Evolutionary conservation across 2,797 vertebrate genomes (phyloP).

Genomic region (Graptemys geographica): DNA sequence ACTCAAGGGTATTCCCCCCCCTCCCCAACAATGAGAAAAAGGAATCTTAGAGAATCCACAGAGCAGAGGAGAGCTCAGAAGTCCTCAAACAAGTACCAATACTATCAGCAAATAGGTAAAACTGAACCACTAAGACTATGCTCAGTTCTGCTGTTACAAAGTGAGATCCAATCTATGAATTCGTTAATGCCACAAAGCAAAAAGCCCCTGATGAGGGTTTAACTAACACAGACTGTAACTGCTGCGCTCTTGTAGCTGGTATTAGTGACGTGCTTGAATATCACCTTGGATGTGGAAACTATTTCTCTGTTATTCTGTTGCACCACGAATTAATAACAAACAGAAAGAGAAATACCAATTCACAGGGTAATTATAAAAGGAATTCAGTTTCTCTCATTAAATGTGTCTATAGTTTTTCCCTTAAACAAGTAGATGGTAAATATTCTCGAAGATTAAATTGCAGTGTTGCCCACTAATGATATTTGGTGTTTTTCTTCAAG

Average conservation of each 20-base stretch:
- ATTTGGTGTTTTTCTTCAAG: not conserved
- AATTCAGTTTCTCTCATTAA: not conserved
- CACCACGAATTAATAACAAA: not conserved
- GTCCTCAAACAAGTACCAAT: not conserved
- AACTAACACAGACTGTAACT: not conserved
- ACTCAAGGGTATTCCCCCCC: not conserved
- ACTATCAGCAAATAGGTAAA: not conserved
- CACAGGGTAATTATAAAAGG: not conserved
- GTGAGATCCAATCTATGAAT: not conserved
- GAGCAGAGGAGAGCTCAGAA: not conserved
- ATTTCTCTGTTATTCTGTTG: not conserved
- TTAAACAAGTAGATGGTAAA: not conserved
- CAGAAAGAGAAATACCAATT: not conserved
- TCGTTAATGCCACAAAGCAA: not conserved
- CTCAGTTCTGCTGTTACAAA: not conserved
- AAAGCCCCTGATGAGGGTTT: not conserved
- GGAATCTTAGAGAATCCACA: not conserved
- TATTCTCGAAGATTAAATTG: not conserved
- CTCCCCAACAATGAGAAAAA: not conserved
- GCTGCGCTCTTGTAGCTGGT: not conserved
- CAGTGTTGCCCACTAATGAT: not conserved
- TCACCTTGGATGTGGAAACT: not conserved
- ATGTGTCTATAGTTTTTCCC: not conserved
- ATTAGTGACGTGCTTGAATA: not conserved
- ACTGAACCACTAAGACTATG: not conserved